Conservation (phyloP, 2,888 invertebrate genomes). For the Leistus spinibarbis region DNA sequence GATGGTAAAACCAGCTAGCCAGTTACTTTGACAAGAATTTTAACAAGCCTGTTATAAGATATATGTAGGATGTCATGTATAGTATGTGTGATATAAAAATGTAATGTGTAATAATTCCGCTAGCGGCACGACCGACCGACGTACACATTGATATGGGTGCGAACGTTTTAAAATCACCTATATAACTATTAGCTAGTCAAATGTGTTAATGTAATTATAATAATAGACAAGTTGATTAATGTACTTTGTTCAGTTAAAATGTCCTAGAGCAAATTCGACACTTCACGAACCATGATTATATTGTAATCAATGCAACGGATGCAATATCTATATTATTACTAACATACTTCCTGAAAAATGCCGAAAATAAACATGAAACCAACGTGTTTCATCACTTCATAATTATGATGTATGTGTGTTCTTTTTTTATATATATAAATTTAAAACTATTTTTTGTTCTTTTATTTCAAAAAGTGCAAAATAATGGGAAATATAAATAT, state of each 20-base stretch:
- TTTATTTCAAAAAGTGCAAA: too few relatives aligned
- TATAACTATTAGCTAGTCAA: constrained; percentile 4
- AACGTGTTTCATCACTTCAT: neutral
- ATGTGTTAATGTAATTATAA: constrained; percentile 19
- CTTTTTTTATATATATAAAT: too few relatives aligned
- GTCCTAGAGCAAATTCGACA: constrained; percentile 16
- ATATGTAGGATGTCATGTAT: neutral
- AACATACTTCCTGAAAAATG: constrained; percentile 37
- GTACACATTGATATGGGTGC: neutral
- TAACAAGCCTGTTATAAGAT: neutral
- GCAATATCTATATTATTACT: neutral
- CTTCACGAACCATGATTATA: constrained; percentile 8
- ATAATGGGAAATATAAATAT: too few relatives aligned
- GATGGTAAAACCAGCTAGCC: neutral
- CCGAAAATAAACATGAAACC: constrained; percentile 29
- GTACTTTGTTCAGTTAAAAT: constrained; percentile 10
- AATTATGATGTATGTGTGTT: neutral
- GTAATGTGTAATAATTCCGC: neutral
- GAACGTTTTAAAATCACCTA: neutral
- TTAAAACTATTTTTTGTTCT: too few relatives aligned
- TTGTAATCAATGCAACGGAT: constrained; percentile 5
- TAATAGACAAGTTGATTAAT: constrained; percentile 20
- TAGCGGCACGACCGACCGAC: neutral
- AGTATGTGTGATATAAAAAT: neutral
- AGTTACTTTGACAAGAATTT: neutral